Base-by-base conservation (phyloP, 1,140 invertebrate genomes). In the Latrodectus geometricus region DNA sequence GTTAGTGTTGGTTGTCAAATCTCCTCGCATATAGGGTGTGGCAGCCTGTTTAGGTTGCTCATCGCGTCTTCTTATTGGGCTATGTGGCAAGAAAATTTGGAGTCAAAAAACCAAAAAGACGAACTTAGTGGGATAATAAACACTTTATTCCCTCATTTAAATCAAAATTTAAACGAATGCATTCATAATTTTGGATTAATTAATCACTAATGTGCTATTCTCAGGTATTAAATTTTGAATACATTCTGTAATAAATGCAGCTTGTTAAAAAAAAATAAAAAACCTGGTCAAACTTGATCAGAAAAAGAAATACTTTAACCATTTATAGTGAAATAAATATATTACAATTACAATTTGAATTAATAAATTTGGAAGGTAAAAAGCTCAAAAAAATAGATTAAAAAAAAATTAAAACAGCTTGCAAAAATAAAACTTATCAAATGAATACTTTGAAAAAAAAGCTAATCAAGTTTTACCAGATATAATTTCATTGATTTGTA, bases 41-140 rank as follows among this genome's bases (percentile, higher is more conserved):
- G 85, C 85, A 78, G 75, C 50, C 52, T 73, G 85, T 87, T 87
- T 87, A 66, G 76, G 85, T 79, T 79, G 76, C 56, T 87, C 85
- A 80, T 87, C 85, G 76, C 77, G 85, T 87, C 85, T 74, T 87
- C 85, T 79, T 20, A 87, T 68, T 23, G 85, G 85, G 76, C 85
- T 87, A 87, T 56, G 77, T 86, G 69, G 84, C 84, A 86, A 86
- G 76, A 86, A 79, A 86, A 74, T 83, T 72, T 52, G 21, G 35
- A 73, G 76, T 86, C 84, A 80, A 80, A 74, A 72, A 70, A 68
- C 65, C 48, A 78, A 66, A 15, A 78, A 66, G 54, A 9, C 17
- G 20, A 9, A 56, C 56, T 23, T 77, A 35, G 35, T 14, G 54
- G 54, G 54, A 14, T 61, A 11, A 61, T 4, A 61, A 61, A 61